These are phyloP conservation scores for Clytia hemisphaerica DNA, from an alignment of 30 jellyfish, hydroid and myxozoan genomes.

Conservation along the genomic window DNA sequence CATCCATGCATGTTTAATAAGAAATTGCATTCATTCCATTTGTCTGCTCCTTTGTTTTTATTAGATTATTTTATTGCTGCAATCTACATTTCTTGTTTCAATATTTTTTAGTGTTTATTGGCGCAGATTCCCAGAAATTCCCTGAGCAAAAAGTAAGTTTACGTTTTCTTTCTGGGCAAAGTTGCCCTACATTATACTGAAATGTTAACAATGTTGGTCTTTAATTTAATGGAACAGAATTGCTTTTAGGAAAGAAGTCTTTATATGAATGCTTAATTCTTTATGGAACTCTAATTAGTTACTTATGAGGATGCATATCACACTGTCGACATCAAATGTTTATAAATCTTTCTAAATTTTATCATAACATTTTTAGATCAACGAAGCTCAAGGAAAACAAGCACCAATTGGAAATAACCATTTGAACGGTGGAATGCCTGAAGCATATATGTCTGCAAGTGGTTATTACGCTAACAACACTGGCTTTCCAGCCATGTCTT, in stretches of 20 bases:
- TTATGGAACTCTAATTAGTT: too few relatives aligned
- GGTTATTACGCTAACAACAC: slow-evolving; percentile 37
- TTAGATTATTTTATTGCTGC: slow-evolving; percentile 12
- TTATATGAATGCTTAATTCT: too few relatives aligned
- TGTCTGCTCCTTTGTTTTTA: background rate
- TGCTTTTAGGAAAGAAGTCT: too few relatives aligned
- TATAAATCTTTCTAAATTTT: background rate
- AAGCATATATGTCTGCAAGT: slow-evolving; percentile 40
- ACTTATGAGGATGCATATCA: background rate
- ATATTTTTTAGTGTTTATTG: too few relatives aligned
- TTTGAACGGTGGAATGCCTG: slow-evolving; percentile 44
- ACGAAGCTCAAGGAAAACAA: slow-evolving; percentile 18
- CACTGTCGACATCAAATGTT: background rate
- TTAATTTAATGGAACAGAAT: too few relatives aligned
- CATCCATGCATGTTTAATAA: too few relatives aligned
- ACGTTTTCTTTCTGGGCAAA: too few relatives aligned
- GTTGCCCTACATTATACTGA: too few relatives aligned
- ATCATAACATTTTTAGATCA: too few relatives aligned
- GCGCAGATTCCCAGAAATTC: too few relatives aligned
- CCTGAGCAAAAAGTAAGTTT: too few relatives aligned
- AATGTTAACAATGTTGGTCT: too few relatives aligned
- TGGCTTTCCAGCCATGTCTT: slow-evolving; percentile 60
- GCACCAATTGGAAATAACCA: slow-evolving; percentile 27
- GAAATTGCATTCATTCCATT: background rate
- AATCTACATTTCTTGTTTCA: slow-evolving; percentile 1